phyloP scores from a whole-genome alignment of 2,113 vertebrate species.

The Mandrillus leucophaeus region DNA sequence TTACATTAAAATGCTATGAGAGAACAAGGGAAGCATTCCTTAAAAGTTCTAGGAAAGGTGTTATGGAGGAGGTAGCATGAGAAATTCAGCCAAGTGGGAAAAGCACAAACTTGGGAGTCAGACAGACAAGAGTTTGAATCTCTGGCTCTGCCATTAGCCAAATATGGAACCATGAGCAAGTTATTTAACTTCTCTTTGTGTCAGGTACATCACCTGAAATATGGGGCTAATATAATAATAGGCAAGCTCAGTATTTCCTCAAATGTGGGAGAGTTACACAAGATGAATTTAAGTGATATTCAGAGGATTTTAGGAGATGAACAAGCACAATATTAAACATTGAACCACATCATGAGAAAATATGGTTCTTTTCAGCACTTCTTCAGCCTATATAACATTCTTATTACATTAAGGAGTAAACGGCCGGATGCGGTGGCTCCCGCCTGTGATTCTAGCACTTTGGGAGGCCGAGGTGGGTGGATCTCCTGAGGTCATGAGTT shows the following conservation, averaged over 20 bases:
- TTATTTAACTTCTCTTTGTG: background rate
- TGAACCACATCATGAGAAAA: constrained; percentile 14
- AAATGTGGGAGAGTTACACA: background rate
- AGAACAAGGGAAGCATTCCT: background rate
- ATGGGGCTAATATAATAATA: background rate
- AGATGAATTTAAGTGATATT: background rate
- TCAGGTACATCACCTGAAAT: background rate
- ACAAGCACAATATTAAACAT: background rate
- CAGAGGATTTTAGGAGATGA: background rate
- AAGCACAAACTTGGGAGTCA: background rate
- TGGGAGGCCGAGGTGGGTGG: too few relatives aligned
- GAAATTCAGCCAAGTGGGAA: background rate
- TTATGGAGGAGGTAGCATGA: background rate
- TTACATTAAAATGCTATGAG: background rate
- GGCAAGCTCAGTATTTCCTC: background rate
- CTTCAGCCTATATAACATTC: background rate
- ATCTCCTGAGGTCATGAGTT: too few relatives aligned
- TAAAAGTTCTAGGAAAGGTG: background rate
- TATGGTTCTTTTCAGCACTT: background rate
- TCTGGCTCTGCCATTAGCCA: background rate
- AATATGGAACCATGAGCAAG: background rate
- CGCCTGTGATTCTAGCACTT: too few relatives aligned
- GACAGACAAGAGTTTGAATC: background rate
- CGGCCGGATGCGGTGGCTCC: too few relatives aligned
- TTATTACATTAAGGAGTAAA: background rate